phyloP scores from a whole-genome alignment of 2,113 vertebrate species.

The Galemys pyrenaicus region DNA sequence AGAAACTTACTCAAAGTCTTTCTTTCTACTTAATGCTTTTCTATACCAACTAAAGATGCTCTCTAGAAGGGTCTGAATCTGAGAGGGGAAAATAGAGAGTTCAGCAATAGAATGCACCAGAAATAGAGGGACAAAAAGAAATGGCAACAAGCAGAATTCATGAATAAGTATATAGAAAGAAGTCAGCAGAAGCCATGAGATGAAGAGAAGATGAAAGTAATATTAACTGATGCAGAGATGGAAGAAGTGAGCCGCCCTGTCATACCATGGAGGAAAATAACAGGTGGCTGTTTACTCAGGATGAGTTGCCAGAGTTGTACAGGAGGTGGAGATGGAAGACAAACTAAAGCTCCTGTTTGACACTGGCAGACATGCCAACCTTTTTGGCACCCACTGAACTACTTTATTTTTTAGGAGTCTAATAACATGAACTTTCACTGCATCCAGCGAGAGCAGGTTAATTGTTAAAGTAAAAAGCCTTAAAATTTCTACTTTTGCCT shows the following conservation, averaged over 20 bases:
- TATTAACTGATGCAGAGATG: not conserved
- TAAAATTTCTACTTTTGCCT: too few relatives aligned
- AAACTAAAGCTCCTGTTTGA: not conserved
- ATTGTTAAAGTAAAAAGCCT: too few relatives aligned
- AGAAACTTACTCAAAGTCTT: not conserved
- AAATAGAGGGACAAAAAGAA: not conserved
- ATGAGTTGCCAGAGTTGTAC: not conserved
- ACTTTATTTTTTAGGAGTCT: too few relatives aligned
- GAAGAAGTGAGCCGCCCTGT: not conserved
- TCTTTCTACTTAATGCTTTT: not conserved
- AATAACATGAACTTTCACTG: too few relatives aligned
- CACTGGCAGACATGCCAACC: not conserved
- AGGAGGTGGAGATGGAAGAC: not conserved
- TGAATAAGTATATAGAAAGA: not conserved
- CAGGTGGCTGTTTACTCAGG: not conserved
- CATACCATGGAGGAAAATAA: not conserved
- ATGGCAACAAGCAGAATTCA: not conserved
- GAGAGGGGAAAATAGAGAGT: not conserved
- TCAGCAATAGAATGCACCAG: not conserved
- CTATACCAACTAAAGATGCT: not conserved
- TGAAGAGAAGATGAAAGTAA: not conserved
- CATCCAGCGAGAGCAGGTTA: too few relatives aligned
- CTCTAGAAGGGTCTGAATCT: not conserved
- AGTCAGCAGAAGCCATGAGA: not conserved
- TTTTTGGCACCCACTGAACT: not conserved